Percentiles rank a stretch among this genome's conserved stretches.
Conservation (phyloP, 2,888 invertebrate species). For the Acanthosoma haemorrhoidale region DNA sequence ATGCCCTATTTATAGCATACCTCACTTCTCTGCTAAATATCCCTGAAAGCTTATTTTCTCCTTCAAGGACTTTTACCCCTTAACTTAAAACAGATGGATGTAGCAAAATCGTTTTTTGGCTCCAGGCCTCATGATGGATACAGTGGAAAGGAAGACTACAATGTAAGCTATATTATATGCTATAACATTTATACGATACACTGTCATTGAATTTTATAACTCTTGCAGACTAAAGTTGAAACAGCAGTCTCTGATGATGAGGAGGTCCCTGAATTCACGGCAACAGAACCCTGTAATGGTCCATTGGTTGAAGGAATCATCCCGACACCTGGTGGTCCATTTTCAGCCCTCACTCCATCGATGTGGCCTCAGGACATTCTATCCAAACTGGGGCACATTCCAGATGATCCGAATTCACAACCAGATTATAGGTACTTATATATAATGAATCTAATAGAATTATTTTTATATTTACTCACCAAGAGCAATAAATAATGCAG, state of each 20-base stretch:
- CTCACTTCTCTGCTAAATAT: background rate
- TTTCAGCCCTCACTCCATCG: conserved; percentile 88
- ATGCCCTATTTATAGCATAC: background rate
- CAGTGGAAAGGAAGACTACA: conserved; percentile 77
- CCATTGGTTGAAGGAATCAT: conserved; percentile 61
- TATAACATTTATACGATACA: background rate
- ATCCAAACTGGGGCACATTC: conserved; percentile 68
- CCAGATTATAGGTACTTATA: conserved; percentile 59
- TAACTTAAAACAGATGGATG: conserved; percentile 61
- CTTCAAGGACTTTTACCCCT: background rate
- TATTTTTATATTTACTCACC: too few relatives aligned
- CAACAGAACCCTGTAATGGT: conserved; percentile 61
- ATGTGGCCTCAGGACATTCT: conserved; percentile 96
- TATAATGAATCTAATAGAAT: background rate
- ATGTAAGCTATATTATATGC: conserved; percentile 52
- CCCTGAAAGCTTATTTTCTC: background rate
- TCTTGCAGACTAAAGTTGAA: conserved; percentile 66
- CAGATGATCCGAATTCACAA: conserved; percentile 68
- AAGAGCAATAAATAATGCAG: too few relatives aligned
- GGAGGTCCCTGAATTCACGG: conserved; percentile 47
- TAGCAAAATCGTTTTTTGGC: conserved; percentile 85
- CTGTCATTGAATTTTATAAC: background rate
- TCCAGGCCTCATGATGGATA: conserved; percentile 83
- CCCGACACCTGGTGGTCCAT: conserved; percentile 81
- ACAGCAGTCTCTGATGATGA: conserved; percentile 69